Conservation (phyloP, 2,113 vertebrate species). For the Toxostoma redivivum region DNA sequence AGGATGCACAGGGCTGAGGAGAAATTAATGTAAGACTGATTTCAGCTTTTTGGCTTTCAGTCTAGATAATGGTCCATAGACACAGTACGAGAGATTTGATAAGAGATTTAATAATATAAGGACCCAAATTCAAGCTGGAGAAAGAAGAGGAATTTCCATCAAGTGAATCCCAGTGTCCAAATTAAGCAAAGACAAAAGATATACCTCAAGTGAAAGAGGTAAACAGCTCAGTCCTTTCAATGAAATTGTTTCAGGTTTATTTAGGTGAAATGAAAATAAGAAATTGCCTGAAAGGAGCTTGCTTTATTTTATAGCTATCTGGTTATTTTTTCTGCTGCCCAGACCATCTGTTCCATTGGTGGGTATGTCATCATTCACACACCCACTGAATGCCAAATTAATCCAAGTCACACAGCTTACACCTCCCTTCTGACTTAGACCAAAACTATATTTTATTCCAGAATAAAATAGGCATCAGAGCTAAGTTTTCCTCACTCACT, state of each 20-base stretch:
- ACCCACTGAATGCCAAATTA: conserved; percentile 64
- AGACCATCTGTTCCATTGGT: conserved; percentile 59
- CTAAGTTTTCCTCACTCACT: background rate
- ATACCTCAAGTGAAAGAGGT: background rate
- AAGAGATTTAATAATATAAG: background rate
- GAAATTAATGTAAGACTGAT: background rate
- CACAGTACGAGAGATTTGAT: background rate
- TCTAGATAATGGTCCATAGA: background rate
- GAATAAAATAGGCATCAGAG: background rate
- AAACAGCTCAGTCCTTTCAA: background rate
- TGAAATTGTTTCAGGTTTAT: background rate
- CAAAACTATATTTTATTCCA: conserved; percentile 36
- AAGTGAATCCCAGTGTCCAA: background rate
- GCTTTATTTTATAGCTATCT: conserved; percentile 34
- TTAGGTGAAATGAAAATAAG: background rate
- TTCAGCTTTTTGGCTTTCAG: background rate
- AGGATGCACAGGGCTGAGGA: background rate
- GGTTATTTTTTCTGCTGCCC: conserved; percentile 48
- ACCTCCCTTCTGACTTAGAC: conserved; percentile 46
- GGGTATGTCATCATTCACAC: conserved; percentile 43
- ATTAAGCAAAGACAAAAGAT: background rate
- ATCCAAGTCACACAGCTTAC: conserved; percentile 54
- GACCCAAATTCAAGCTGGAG: background rate
- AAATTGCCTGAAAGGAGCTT: background rate
- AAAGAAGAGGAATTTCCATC: background rate